Conservation (phyloP, 2,888 invertebrate genomes). For the Epirrhoe alternata region DNA sequence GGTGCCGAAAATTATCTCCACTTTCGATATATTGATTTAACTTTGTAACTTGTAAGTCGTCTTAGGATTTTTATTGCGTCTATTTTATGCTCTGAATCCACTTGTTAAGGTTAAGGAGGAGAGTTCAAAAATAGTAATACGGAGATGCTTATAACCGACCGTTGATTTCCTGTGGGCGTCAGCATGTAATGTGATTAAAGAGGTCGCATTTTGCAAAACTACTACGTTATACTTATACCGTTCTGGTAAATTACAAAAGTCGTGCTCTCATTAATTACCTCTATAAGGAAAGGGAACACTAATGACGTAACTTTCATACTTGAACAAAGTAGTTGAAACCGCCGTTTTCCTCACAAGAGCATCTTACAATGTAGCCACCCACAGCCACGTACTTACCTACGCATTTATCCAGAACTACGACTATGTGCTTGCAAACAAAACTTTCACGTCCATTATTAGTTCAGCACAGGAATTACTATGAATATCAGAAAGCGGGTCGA, state of each 20-base stretch:
- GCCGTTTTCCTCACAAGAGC: conserved; percentile 9
- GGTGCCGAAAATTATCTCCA: too few species aligned
- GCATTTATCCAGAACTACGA: conserved; percentile 8
- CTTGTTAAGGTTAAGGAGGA: too few species aligned
- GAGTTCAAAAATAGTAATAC: too few species aligned
- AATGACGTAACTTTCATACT: conserved; percentile 11
- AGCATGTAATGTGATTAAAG: background rate
- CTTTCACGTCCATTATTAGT: conserved; percentile 23
- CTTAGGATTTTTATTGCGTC: too few species aligned
- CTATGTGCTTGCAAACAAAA: conserved; percentile 9
- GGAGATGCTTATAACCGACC: background rate
- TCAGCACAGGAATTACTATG: conserved; percentile 34
- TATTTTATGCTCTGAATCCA: too few species aligned
- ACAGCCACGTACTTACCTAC: background rate
- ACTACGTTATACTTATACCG: background rate
- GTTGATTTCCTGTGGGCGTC: background rate
- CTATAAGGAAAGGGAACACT: conserved; percentile 9
- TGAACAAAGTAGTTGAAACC: conserved; percentile 6
- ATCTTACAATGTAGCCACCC: conserved; percentile 16
- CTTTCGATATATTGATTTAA: too few species aligned
- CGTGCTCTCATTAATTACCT: background rate
- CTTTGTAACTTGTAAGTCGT: too few species aligned
- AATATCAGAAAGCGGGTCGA: conserved; percentile 34
- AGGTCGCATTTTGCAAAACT: background rate
- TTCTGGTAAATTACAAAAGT: background rate